Percentiles rank a stretch among this genome's conserved stretches.
Conservation (phyloP, 2,888 invertebrate genomes). For the Euplagia quadripunctaria region DNA sequence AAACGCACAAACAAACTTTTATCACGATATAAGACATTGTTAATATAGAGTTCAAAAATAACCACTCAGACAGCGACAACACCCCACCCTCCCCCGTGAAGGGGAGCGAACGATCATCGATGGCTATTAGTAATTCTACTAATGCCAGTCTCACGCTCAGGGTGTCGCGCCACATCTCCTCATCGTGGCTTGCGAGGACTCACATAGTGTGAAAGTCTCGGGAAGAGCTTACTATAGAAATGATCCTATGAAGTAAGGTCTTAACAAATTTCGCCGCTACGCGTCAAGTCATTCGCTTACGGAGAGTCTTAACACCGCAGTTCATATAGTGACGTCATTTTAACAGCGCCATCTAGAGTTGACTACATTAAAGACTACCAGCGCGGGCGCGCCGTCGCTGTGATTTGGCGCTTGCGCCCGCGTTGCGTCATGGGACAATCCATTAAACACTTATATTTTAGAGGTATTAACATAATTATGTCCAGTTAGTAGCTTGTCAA, state of each 20-base stretch:
- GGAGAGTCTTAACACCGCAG: constrained; percentile 24
- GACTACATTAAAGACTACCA: not conserved
- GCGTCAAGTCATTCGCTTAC: constrained; percentile 23
- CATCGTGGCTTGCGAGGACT: constrained; percentile 55
- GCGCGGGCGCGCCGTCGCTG: not conserved
- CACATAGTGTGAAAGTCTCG: constrained; percentile 56
- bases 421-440: not conserved
- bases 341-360: constrained; percentile 36
- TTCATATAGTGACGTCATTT: constrained; percentile 24
- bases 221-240: constrained; percentile 64
- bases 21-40: too few species aligned
- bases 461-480: not conserved
- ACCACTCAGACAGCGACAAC: constrained; percentile 46
- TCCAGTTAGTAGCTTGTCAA: not conserved
- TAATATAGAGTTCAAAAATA: constrained; percentile 17
- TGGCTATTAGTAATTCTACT: constrained; percentile 43
- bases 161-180: constrained; percentile 58
- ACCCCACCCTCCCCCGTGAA: constrained; percentile 42
- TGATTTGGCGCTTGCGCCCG: not conserved
- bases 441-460: not conserved
- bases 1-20: too few species aligned
- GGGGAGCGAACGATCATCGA: constrained; percentile 62
- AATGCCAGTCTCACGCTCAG: constrained; percentile 57
- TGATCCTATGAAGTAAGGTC: constrained; percentile 61
- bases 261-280: constrained; percentile 16